Evolutionary conservation across 2,113 vertebrate species (phyloP), one percentile per base, ranked within the genome.

Genomic region (Etheostoma spectabile): DNA sequence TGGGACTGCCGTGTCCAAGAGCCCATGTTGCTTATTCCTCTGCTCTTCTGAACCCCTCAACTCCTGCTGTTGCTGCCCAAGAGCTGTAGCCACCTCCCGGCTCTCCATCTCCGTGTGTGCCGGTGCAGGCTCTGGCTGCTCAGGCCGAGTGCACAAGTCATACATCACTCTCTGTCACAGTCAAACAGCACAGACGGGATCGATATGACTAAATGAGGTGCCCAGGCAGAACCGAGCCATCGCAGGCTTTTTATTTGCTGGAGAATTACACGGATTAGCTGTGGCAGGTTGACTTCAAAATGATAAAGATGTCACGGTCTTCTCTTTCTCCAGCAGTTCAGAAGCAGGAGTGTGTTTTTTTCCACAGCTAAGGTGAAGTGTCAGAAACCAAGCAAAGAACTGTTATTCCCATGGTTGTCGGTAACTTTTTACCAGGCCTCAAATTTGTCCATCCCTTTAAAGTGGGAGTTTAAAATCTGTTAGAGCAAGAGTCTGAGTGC

Each of bases 61-160:
- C 59, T 89, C 87, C 11, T 66, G 89, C 70, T 77, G 90, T 8
- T 72, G 91, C 46, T 6, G 78, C 63, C 73, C 90, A 0, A 76
- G 56, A 85, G 92, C 65, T 33, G 92, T 85, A 0, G 67, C 65
- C 76, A 82, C 82, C 14, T 79, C 64, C 0, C 6, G 63, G 77
- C 76, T 76, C 77, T 90, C 90, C 86, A 87, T 90, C 57, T 86
- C 84, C 15, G 82, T 11, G 60, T 81, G 83, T 35, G 80, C 80
- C 16, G 72, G 74, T 45, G 75, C 78, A 62, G 89, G 73, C 76
- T 94, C 80, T 5, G 83, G 79, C 83, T 93, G 86, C 89, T 93
- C 91, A 16, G 93, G 91, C 88, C 84, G 89, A 73, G 92, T 88
- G 80, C 91, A 93, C 76, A 96, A 89, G 91, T 96, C 94, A 64